Conservation (phyloP, 2,888 invertebrate species). For the Caenorhabditis sp. region DNA sequence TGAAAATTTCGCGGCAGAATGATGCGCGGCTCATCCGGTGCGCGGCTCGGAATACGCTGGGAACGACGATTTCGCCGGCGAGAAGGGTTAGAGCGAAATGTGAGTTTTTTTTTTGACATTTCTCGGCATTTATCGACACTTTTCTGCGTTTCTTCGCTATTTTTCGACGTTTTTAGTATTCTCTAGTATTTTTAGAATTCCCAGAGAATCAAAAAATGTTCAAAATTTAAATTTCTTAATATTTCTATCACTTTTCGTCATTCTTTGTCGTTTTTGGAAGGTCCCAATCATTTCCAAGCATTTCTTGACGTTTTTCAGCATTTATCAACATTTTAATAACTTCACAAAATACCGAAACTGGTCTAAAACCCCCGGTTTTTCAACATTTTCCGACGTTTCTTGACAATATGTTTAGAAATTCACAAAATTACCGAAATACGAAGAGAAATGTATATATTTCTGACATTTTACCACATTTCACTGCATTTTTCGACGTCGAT, state of each 20-base stretch:
- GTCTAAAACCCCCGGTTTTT: too few relatives aligned
- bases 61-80: slow-evolving; percentile 53
- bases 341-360: background rate
- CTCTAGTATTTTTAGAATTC: too few relatives aligned
- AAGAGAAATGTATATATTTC: too few relatives aligned
- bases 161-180: background rate
- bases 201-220: too few relatives aligned
- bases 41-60: slow-evolving; percentile 73
- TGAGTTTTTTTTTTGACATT: slow-evolving; percentile 11
- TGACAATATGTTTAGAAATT: too few relatives aligned
- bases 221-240: too few relatives aligned
- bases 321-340: background rate
- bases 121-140: background rate
- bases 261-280: background rate
- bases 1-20: slow-evolving; percentile 14
- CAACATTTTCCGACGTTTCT: too few relatives aligned
- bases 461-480: too few relatives aligned
- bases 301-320: background rate
- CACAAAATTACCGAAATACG: too few relatives aligned
- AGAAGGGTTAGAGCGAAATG: slow-evolving; percentile 28
- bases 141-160: background rate
- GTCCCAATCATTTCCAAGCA: background rate
- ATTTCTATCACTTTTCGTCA: background rate
- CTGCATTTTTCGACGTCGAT: too few relatives aligned
- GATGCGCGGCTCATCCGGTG: slow-evolving; percentile 72